Base-by-base conservation (phyloP, 2,888 invertebrate species). In the Metopia argyrocephala region DNA sequence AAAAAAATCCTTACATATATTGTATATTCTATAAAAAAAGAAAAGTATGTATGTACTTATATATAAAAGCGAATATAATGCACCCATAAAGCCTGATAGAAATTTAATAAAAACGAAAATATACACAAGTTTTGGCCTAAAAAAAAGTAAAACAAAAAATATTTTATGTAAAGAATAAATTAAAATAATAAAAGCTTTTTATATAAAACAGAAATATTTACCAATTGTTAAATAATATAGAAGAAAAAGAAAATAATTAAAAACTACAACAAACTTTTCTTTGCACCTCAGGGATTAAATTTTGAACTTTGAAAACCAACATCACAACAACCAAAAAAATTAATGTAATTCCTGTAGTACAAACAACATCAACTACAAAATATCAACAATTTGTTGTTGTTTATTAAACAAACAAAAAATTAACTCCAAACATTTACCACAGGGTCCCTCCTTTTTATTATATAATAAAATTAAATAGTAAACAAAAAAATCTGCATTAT, bases 31-130 rank as follows among this genome's bases (percentile, higher is more conserved):
- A 52, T 52, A 71, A 61, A 50, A 50, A 79, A 79, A 27, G n/a
- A n/a, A n/a, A n/a, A n/a, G n/a, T n/a, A n/a, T n/a, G n/a, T n/a
- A n/a, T n/a, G n/a, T n/a, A n/a, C n/a, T n/a, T n/a, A n/a, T n/a
- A n/a, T n/a, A n/a, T n/a, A 75, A 69, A 73, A 78, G 80, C 76
- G 46, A 65, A 57, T 38, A 38, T 28, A 76, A 73, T 75, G 78
- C 81, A 81, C 81, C 73, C 70, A 56, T 23, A 70, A 81, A 81
- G 81, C 81, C 81, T 81, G 78, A 81, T 81, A 78, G 70, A 70
- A 70, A 75, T 50, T 46, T 56, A 76, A 50, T 2, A 21, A 25
- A 70, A 54, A 28, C 9, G 18, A 57, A 38, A 38, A 65, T 57
- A 57, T 27, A 57, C 46, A 18, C 27, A 28, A 74, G 20, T 62